Conservation (phyloP, 2,888 invertebrate genomes). For the Imbricaverruca yamaguchii region DNA sequence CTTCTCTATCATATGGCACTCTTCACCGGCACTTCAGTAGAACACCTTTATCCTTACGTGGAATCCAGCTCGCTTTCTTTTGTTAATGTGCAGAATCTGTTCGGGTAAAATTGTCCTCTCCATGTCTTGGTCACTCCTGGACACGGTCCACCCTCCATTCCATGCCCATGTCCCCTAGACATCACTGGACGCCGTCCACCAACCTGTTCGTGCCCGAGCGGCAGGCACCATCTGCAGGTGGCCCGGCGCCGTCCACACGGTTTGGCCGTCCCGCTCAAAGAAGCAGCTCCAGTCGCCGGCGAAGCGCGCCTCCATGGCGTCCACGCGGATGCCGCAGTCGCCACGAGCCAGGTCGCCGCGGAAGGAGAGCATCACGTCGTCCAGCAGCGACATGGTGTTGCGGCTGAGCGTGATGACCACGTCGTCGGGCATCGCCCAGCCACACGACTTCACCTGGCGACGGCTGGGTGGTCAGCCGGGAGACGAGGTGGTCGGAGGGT, state of each 20-base stretch:
- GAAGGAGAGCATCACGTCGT: slow-evolving; percentile 8
- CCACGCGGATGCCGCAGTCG: background rate
- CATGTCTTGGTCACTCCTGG: no score
- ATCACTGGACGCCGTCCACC: no score
- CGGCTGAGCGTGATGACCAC: slow-evolving; percentile 1
- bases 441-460: background rate
- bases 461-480: background rate
- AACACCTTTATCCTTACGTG: no score
- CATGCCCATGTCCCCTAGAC: no score
- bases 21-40: no score
- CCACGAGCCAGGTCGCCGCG: background rate
- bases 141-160: no score
- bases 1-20: no score
- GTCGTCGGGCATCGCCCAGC: slow-evolving; percentile 3
- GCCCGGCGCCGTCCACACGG: background rate
- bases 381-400: slow-evolving; percentile 3
- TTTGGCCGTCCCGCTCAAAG: background rate
- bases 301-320: background rate
- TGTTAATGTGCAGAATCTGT: no score
- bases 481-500: background rate
- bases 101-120: no score
- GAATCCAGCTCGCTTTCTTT: no score
- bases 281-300: slow-evolving; percentile 15
- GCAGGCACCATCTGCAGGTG: background rate
- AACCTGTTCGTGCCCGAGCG: background rate